Evolutionary conservation across 1,140 invertebrate species (phyloP).

Genomic region (Aphaenogaster ashmeadi): DNA sequence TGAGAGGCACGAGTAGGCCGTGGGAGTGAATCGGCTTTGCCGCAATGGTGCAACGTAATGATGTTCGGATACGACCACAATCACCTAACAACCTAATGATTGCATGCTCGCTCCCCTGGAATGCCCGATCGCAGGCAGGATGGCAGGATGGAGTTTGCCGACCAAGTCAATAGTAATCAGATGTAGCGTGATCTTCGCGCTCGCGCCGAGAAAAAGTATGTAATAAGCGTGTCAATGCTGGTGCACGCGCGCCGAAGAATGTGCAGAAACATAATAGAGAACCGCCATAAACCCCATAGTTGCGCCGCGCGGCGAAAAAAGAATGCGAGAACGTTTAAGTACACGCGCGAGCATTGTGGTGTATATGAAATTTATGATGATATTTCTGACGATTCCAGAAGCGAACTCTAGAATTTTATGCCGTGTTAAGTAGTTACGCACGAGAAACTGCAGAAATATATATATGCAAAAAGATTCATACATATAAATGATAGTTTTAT

Average conservation of each 20-base stretch:
- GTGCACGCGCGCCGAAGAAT: constrained; percentile 10
- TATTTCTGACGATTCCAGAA: neutral
- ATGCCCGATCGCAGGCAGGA: constrained; percentile 56
- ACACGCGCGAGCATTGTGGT: neutral
- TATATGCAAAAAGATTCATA: neutral
- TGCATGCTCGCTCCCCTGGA: constrained; percentile 65
- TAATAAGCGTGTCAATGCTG: constrained; percentile 55
- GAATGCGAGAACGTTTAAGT: constrained; percentile 5
- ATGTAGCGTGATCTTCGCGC: constrained; percentile 46
- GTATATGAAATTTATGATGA: neutral
- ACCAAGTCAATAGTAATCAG: constrained; percentile 50
- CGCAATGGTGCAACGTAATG: constrained; percentile 73
- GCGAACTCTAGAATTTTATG: neutral
- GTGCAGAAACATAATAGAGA: neutral
- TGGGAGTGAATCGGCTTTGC: constrained; percentile 78
- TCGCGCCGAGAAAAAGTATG: constrained; percentile 1
- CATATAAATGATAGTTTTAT: neutral
- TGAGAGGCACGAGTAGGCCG: constrained; percentile 76
- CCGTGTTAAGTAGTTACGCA: neutral
- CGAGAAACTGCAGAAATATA: neutral
- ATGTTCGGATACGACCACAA: constrained; percentile 70
- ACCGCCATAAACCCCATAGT: neutral
- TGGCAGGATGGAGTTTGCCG: constrained; percentile 28
- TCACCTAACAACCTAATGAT: constrained; percentile 71
- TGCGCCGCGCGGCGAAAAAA: neutral